phyloP scores from a whole-genome alignment of 2,113 vertebrate genomes.

The Bubo bubo region DNA sequence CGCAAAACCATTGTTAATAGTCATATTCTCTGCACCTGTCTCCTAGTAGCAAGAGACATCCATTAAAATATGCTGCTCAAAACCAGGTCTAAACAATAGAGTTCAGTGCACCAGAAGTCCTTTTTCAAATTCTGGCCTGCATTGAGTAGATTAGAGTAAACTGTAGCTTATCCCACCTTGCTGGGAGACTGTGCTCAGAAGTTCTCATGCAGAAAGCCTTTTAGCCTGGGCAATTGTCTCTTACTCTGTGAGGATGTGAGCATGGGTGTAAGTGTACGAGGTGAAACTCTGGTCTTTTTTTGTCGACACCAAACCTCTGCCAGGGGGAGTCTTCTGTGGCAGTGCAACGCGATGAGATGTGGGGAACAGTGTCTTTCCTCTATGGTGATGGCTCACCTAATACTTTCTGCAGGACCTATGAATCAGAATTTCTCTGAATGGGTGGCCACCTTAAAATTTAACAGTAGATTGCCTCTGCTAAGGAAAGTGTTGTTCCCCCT shows the following conservation, averaged over 20 bases:
- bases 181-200: not conserved
- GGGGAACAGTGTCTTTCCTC: not conserved
- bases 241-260: not conserved
- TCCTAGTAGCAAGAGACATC: not conserved
- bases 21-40: not conserved
- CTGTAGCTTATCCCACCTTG: not conserved
- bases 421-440: not conserved
- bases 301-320: not conserved
- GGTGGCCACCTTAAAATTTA: not conserved
- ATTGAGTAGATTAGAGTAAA: not conserved
- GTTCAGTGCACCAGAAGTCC: not conserved
- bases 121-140: not conserved
- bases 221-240: fast-evolving
- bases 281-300: not conserved
- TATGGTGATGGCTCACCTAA: not conserved
- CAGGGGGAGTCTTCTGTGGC: not conserved
- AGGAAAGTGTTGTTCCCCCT: not conserved
- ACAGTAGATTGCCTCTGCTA: not conserved
- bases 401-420: not conserved
- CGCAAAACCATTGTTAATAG: not conserved
- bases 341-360: fast-evolving
- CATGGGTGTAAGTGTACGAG: fast-evolving
- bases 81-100: not conserved
- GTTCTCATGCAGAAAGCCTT: not conserved
- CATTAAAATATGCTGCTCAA: not conserved